Conservation (phyloP, 1,140 invertebrate genomes). For the Hypsibius dujardini region DNA sequence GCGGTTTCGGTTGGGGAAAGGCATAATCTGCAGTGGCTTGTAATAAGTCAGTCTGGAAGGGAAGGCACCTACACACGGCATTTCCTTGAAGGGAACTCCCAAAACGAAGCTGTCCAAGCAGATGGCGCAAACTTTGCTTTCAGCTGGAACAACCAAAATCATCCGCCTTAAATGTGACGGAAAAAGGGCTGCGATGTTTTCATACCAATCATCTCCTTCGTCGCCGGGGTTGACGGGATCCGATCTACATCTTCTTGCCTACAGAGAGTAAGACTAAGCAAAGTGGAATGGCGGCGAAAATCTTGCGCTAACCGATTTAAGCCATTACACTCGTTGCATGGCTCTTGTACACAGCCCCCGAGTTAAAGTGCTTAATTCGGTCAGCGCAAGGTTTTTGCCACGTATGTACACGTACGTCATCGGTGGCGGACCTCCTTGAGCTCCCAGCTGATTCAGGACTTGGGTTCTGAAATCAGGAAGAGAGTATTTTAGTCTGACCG, state of each 20-base stretch:
- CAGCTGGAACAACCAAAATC: neutral
- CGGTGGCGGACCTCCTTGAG: slow-evolving; percentile 3
- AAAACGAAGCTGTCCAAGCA: neutral
- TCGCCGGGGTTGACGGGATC: neutral
- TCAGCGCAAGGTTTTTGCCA: no score
- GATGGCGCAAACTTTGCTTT: neutral
- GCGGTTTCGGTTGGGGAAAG: neutral
- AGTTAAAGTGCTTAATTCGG: no score
- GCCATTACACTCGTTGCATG: no score
- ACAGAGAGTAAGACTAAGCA: neutral
- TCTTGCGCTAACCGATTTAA: no score
- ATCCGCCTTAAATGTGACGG: neutral
- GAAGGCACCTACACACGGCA: neutral
- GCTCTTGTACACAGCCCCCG: no score
- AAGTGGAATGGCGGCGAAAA: no score
- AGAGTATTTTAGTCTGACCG: no score
- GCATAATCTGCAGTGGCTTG: no score
- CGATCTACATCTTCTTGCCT: slow-evolving; percentile 5
- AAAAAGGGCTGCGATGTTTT: no score
- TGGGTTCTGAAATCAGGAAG: neutral
- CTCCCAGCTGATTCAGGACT: slow-evolving; percentile 5
- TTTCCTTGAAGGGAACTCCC: neutral
- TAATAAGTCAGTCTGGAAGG: neutral
- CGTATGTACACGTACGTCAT: neutral
- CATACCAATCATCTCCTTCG: slow-evolving; percentile 5